A percentile compares a stretch with the other conserved stretches of the same genome.
Conservation (phyloP, 92 coral and sea anemone species). For the Heliopora coerulea region DNA sequence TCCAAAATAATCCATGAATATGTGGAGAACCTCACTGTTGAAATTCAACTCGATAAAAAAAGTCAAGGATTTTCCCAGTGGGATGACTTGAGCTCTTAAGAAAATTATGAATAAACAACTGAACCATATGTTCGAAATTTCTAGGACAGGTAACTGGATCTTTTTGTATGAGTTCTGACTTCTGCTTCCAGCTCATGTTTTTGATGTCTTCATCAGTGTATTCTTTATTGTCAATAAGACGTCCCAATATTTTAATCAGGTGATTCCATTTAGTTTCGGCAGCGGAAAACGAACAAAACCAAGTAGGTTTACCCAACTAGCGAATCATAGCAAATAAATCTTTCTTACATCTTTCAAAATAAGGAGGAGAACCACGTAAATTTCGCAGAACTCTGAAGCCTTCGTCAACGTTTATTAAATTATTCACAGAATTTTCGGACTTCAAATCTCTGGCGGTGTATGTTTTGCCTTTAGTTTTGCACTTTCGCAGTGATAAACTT, state of each 20-base stretch:
- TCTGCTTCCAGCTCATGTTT: slow-evolving; percentile 27
- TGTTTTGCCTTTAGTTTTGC: slow-evolving; percentile 52
- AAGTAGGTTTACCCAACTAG: slow-evolving; percentile 23
- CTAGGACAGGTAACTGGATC: slow-evolving; percentile 51
- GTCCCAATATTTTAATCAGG: too few relatives aligned
- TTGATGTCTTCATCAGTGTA: slow-evolving; percentile 20
- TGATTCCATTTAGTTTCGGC: slow-evolving; percentile 46
- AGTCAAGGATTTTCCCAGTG: slow-evolving; percentile 39
- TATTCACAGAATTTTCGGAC: slow-evolving; percentile 5
- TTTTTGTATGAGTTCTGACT: slow-evolving; percentile 57
- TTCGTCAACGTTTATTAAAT: slow-evolving; percentile 41
- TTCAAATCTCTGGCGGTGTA: slow-evolving; percentile 30
- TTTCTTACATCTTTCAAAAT: slow-evolving; percentile 43
- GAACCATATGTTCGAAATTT: slow-evolving; percentile 35
- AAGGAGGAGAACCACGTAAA: slow-evolving; percentile 38
- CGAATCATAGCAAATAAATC: slow-evolving; percentile 38
- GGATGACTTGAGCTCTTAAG: slow-evolving; percentile 38
- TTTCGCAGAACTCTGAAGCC: slow-evolving; percentile 45
- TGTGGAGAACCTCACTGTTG: slow-evolving; percentile 47
- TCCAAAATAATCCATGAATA: slow-evolving; percentile 55
- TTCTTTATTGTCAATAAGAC: too few relatives aligned
- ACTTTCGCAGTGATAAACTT: slow-evolving; percentile 43
- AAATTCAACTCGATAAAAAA: slow-evolving; percentile 49
- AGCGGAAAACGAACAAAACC: slow-evolving; percentile 42
- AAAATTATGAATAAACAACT: slow-evolving; percentile 33